These are phyloP conservation scores for Camelus dromedarius DNA, from an alignment of 2,113 vertebrate genomes.

Conservation along the genomic window DNA sequence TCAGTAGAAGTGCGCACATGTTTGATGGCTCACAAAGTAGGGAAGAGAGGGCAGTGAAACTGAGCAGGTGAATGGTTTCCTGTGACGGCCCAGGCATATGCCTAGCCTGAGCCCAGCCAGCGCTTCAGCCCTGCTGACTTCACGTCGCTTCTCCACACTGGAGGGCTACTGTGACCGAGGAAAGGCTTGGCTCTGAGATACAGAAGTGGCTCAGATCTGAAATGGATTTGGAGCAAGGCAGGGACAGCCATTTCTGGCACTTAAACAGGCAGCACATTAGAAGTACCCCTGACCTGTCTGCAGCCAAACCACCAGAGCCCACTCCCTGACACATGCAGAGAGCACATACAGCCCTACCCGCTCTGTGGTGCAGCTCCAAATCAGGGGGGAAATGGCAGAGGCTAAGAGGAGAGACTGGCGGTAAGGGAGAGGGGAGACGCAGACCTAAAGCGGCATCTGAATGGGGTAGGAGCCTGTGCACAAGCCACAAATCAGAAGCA, in stretches of 20 bases:
- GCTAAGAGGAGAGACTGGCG: not conserved
- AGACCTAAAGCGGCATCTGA: not conserved
- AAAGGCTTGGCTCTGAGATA: not conserved
- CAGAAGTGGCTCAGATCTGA: not conserved
- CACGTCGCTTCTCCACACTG: not conserved
- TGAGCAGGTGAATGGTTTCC: not conserved
- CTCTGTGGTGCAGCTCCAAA: not conserved
- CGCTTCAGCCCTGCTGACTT: not conserved
- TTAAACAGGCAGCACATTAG: too few relatives aligned
- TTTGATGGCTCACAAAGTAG: not conserved
- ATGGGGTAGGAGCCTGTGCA: not conserved
- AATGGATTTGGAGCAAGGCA: too few relatives aligned
- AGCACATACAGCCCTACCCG: too few relatives aligned
- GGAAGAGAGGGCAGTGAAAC: not conserved
- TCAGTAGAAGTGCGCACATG: not conserved
- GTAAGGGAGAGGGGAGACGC: not conserved
- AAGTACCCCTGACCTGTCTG: not conserved
- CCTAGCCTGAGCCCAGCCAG: not conserved
- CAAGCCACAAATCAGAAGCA: not conserved
- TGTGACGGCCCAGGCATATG: not conserved
- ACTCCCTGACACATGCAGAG: too few relatives aligned
- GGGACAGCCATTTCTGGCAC: not conserved
- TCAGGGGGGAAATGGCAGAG: not conserved
- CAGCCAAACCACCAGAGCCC: not conserved
- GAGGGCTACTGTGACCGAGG: not conserved